Evolutionary conservation across 2,797 vertebrate species (phyloP).

Genomic region (Lepus oiostolus): DNA sequence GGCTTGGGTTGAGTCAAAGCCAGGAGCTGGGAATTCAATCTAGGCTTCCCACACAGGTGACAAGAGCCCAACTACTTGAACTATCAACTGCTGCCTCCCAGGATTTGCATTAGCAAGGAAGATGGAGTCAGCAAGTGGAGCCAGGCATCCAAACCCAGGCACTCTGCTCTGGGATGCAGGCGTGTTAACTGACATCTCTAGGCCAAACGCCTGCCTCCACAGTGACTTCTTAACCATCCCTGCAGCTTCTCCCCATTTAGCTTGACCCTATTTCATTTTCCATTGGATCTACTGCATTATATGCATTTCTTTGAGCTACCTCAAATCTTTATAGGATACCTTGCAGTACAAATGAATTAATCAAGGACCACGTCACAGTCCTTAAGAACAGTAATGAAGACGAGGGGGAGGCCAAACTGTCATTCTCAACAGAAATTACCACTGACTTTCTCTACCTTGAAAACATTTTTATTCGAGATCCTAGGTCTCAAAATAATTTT

Average conservation of each 20-base stretch:
- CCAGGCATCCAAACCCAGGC: too few relatives aligned
- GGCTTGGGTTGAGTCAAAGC: too few relatives aligned
- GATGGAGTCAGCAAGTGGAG: too few relatives aligned
- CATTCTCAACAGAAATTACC: background rate
- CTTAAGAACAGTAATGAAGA: constrained; percentile 30
- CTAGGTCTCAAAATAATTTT: constrained; percentile 46
- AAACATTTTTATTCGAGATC: constrained; percentile 24
- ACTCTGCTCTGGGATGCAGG: too few relatives aligned
- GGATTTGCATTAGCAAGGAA: too few relatives aligned
- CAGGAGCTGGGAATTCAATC: too few relatives aligned
- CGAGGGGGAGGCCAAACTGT: background rate
- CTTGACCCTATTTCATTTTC: background rate
- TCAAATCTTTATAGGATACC: constrained; percentile 53
- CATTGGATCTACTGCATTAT: background rate
- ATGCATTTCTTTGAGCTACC: background rate
- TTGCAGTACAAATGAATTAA: constrained; percentile 39
- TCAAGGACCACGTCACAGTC: background rate
- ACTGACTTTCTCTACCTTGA: background rate
- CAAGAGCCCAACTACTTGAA: too few relatives aligned
- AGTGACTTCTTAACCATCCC: background rate
- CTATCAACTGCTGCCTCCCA: too few relatives aligned
- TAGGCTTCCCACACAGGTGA: too few relatives aligned
- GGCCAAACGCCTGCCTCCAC: too few relatives aligned
- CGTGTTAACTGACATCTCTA: too few relatives aligned
- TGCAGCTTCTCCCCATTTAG: background rate